Percentiles rank a stretch among this genome's conserved stretches.
These are phyloP conservation scores for Tachina fera DNA, from an alignment of 2,888 invertebrate species.

Conservation along the genomic window DNA sequence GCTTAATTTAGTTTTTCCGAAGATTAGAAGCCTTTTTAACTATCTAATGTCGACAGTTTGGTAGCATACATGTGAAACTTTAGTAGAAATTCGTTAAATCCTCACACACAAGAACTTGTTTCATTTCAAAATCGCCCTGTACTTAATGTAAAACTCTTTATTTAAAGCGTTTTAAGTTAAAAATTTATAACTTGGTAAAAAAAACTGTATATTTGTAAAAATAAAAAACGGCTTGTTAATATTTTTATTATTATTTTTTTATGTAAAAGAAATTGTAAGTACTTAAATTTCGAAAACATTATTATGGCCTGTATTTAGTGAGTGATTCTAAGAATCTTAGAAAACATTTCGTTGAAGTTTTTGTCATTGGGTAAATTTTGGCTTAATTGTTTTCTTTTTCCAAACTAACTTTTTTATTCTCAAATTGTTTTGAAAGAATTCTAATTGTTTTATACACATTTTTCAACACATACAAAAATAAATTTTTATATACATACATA, in stretches of 20 bases:
- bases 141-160: not conserved
- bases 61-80: too few species aligned
- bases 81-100: not conserved
- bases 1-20: too few species aligned
- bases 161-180: not conserved
- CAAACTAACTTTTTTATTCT: conserved; percentile 38
- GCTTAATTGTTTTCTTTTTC: not conserved
- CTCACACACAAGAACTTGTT: not conserved
- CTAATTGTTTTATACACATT: conserved; percentile 42
- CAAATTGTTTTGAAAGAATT: conserved; percentile 38
- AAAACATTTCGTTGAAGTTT: conserved; percentile 29
- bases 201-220: conserved; percentile 45
- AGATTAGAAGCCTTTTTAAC: too few species aligned
- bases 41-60: too few species aligned
- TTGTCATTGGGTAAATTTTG: conserved; percentile 18
- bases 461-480: conserved; percentile 12
- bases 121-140: not conserved
- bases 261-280: conserved; percentile 6
- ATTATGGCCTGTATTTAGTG: not conserved
- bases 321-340: conserved; percentile 21
- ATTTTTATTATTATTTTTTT: conserved; percentile 10
- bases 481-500: conserved; percentile 15
- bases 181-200: conserved; percentile 27
- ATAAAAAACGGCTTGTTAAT: conserved; percentile 12
- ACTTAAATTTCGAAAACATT: conserved; percentile 15